A percentile compares a stretch with the other conserved stretches of the same genome.
Conservation (phyloP, 64 coral and sea anemone species). For the Pocillopora verrucosa region DNA sequence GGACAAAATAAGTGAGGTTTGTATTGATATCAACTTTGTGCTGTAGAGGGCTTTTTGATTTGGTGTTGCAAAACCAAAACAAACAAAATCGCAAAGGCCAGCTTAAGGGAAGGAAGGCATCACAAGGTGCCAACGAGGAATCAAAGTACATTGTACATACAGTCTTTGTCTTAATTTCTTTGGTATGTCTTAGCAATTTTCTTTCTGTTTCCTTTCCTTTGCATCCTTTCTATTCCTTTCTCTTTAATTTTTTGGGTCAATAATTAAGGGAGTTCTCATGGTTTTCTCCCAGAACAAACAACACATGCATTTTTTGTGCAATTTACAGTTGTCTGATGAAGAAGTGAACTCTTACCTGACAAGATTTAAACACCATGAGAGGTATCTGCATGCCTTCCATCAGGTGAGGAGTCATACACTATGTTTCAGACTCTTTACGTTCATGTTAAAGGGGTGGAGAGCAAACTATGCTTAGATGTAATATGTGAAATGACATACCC, state of each 20-base stretch:
- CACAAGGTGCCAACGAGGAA: no score
- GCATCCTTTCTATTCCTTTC: not conserved
- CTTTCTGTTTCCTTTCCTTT: not conserved
- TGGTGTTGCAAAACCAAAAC: not conserved
- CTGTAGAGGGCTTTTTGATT: not conserved
- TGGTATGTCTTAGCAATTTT: not conserved
- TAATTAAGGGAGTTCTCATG: not conserved
- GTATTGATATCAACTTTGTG: not conserved
- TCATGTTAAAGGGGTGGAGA: not conserved
- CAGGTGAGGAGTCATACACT: conserved; percentile 4
- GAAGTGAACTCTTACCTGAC: conserved; percentile 41
- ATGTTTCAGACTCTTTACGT: not conserved
- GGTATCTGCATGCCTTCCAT: conserved; percentile 45
- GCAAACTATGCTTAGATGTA: no score
- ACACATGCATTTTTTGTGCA: not conserved
- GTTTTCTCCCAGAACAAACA: not conserved
- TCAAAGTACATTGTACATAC: no score
- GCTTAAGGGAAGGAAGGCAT: no score
- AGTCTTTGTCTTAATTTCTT: not conserved
- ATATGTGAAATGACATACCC: no score
- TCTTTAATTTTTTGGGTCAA: not conserved
- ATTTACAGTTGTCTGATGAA: conserved; percentile 58
- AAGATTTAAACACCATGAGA: conserved; percentile 55
- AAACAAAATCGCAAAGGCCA: no score
- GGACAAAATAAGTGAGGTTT: conserved; percentile 10